Evolutionary conservation across 2,113 vertebrate species (phyloP), one percentile per base, ranked within the genome.

Genomic region (Todiramphus chloris): DNA sequence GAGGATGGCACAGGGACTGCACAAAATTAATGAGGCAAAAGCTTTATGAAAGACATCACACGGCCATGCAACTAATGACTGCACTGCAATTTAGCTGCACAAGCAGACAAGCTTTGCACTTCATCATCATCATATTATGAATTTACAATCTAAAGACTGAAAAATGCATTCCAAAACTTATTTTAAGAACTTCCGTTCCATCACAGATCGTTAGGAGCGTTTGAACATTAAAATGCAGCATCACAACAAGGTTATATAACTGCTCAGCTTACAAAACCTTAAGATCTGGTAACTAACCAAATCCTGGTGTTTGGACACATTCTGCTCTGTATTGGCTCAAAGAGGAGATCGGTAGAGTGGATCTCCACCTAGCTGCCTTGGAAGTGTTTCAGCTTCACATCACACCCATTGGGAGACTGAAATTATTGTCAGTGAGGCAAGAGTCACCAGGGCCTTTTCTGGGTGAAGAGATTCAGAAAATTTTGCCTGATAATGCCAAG

Each of bases 111-210:
- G 43, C 43, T 72, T 35, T 64, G 43, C 44, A 44, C n/a, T 68
- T 3, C 2, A 64, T 3, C 2, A 66, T 46, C 41, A 43, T 18
- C 16, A 0, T 13, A 75, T 19, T 58, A 21, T 10, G 5, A 53
- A 20, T 9, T 53, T 56, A 46, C 3, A 56, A 64, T 3, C 9
- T 53, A 19, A 62, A 75, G 73, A 31, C 1, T 72, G 35, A 82
- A 67, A 89, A 82, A 41, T 3, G 4, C 58, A 64, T 66, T 66
- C 9, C 31, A 64, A 62, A 82, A 78, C 16, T 46, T 31, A 70
- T 10, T 87, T 67, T 10, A 31, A 74, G 70, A 59, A 2, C 0
- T 55, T 50, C 43, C 1, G 6, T 51, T 70, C 58, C 43, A 81
- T 39, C 39, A 50, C n/a, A 70, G 39, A 77, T 48, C 41, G 33